phyloP scores from a whole-genome alignment of 2,797 vertebrate genomes.

The Danionella dracula region DNA sequence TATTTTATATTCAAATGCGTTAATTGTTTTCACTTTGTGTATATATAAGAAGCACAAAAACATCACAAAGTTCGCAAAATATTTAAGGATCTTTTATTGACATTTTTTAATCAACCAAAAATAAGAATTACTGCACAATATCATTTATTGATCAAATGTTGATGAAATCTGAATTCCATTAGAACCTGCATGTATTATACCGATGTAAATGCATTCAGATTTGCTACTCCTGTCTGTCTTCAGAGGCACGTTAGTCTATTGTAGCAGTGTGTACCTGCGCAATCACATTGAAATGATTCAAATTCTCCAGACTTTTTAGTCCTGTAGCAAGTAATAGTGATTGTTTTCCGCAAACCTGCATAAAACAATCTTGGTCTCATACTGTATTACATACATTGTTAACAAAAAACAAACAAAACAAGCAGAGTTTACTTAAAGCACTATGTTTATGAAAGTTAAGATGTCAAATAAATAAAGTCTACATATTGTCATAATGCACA shows the following conservation, averaged over 20 bases:
- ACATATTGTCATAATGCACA: slow-evolving; percentile 39
- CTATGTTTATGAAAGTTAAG: slow-evolving; percentile 29
- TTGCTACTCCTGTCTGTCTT: slow-evolving; percentile 16
- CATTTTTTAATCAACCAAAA: slow-evolving; percentile 25
- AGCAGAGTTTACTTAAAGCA: slow-evolving; percentile 28
- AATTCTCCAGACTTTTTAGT: slow-evolving; percentile 31
- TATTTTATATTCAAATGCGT: too few relatives aligned
- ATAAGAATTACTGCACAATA: slow-evolving; percentile 35
- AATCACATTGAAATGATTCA: slow-evolving; percentile 30
- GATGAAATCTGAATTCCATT: slow-evolving; percentile 33
- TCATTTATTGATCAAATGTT: slow-evolving; percentile 42
- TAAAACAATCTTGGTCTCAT: slow-evolving; percentile 33
- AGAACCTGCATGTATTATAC: slow-evolving; percentile 11
- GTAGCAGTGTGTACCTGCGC: slow-evolving; percentile 35
- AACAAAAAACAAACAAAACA: slow-evolving; percentile 4
- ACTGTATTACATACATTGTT: slow-evolving; percentile 10
- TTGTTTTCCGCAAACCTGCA: slow-evolving; percentile 48
- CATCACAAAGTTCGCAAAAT: slow-evolving; percentile 28
- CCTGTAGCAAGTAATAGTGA: slow-evolving; percentile 36
- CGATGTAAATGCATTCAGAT: slow-evolving; percentile 24
- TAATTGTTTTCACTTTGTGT: too few relatives aligned
- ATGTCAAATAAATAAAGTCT: slow-evolving; percentile 27
- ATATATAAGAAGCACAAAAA: neutral
- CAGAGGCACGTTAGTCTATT: slow-evolving; percentile 26
- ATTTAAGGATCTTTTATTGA: slow-evolving; percentile 28